Evolutionary conservation across 2,113 vertebrate species (phyloP), one percentile per base, ranked within the genome.

Genomic region (Perccottus glenii): DNA sequence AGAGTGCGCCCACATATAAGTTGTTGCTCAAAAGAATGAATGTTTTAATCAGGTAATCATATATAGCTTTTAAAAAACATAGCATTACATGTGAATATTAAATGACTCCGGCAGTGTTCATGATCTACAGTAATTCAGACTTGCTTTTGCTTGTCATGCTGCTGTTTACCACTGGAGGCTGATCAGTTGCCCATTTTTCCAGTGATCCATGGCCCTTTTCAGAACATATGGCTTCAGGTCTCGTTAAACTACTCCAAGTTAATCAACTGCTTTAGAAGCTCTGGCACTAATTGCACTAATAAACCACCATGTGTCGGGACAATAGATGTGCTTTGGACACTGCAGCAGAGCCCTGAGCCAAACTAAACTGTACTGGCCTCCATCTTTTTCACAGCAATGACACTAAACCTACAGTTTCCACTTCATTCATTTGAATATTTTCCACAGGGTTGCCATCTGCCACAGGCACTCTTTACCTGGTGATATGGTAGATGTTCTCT

Each of bases 161-260:
- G 57, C 70, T 1, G 46, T 42, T 75, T 10, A 3, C 46, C 52
- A 69, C 47, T 35, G 68, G 68, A 64, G 62, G 45, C 15, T 49
- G 60, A 79, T 83, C 49, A 62, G 43, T 49, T 27, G 40, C 19
- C 59, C 66, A 33, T 60, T 49, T 56, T 12, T 44, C 58, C 27
- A 64, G 6, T 68, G 60, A 70, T 70, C 51, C 58, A 73, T 57
- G 52, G 6, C 7, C 6, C 40, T 55, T 52, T 77, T 35, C 42
- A 42, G 42, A 75, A 53, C 61, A 43, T 12, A 58, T 46, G 64
- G 56, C 67, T 45, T 48, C 64, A 58, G 49, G 61, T 67, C 52
- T 69, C 8, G 7, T 76, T 68, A 33, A 78, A 74, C 56, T 57
- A 43, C 64, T 43, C 4, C 14, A 58, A 71, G 62, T 74, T 59